Conservation (phyloP, 2,888 invertebrate genomes). For the Tribolium freemani region DNA sequence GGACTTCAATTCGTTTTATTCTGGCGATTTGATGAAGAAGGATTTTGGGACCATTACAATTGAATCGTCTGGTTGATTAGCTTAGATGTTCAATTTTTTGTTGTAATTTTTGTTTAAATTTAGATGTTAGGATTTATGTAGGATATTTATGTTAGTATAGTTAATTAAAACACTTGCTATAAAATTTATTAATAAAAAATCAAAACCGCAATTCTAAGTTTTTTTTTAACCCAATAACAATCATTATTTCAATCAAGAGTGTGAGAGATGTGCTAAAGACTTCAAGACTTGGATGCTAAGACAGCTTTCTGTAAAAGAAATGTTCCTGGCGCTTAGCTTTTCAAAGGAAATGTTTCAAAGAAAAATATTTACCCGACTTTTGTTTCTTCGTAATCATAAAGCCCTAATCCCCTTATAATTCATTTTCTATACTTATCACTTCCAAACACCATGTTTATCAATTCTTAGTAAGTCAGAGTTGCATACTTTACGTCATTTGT, state of each 20-base stretch:
- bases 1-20: conserved; percentile 91
- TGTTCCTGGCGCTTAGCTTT: neutral
- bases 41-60: conserved; percentile 64
- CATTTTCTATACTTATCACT: neutral
- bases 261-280: too few relatives aligned
- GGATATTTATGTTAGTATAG: too few relatives aligned
- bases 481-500: neutral
- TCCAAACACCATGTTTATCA: neutral
- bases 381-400: neutral
- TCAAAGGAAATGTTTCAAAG: neutral
- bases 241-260: too few relatives aligned
- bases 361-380: neutral
- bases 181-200: too few relatives aligned
- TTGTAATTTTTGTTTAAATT: too few relatives aligned
- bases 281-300: too few relatives aligned
- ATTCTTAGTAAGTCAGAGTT: neutral
- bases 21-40: conserved; percentile 77
- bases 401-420: neutral
- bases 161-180: too few relatives aligned
- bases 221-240: too few relatives aligned
- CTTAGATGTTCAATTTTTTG: too few relatives aligned
- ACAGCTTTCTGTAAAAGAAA: too few relatives aligned
- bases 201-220: too few relatives aligned
- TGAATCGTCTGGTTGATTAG: conserved; percentile 70
- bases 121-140: too few relatives aligned